Conservation (phyloP, 1,140 invertebrate genomes). For the Fopius arisanus region DNA sequence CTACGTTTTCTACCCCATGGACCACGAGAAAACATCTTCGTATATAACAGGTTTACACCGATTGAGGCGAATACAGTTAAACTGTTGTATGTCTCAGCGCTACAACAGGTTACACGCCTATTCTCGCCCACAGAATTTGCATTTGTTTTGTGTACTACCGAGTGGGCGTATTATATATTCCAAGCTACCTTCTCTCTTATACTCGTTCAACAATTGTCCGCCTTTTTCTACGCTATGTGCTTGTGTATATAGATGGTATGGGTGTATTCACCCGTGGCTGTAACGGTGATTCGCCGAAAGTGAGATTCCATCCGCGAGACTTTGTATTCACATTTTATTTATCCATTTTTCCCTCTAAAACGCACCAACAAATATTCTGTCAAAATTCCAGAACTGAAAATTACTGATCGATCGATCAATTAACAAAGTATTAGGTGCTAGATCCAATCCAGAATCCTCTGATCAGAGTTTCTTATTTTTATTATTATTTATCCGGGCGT, state of each 20-base stretch:
- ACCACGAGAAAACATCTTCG: neutral
- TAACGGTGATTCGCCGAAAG: conserved; percentile 47
- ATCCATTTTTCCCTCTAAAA: too few species aligned
- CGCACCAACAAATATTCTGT: too few species aligned
- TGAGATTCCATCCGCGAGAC: conserved; percentile 32
- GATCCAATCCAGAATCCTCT: too few species aligned
- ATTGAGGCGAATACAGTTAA: conserved; percentile 27
- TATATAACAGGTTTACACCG: conserved; percentile 31
- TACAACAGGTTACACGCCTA: conserved; percentile 33
- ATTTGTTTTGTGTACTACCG: conserved; percentile 28
- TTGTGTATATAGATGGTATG: neutral
- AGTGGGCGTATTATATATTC: conserved; percentile 23
- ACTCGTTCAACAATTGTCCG: neutral
- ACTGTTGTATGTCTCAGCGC: neutral
- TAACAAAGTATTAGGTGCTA: too few species aligned
- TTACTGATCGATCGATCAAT: too few species aligned
- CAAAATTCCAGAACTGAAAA: too few species aligned
- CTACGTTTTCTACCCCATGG: neutral
- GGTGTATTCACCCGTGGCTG: neutral
- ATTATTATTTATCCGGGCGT: too few species aligned
- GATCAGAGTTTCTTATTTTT: too few species aligned
- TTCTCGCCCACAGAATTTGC: conserved; percentile 30
- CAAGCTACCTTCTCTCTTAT: neutral
- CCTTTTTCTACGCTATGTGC: conserved; percentile 2
- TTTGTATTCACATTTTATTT: neutral